Evolutionary conservation across 2,888 invertebrate species (phyloP).

Genomic region (Perdita meconis): DNA sequence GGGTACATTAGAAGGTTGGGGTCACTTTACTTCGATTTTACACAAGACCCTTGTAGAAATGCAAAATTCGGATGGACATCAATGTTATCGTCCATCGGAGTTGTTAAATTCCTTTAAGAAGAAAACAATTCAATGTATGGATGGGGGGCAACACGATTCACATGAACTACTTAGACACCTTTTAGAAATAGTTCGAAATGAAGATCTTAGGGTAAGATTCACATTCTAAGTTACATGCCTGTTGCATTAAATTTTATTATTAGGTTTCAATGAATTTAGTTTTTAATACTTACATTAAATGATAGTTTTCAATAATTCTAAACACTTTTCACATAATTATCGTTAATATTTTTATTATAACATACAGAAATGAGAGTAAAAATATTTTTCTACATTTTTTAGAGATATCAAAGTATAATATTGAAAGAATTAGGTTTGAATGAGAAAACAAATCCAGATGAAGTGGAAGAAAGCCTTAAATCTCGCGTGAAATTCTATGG

Average conservation of each 20-base stretch:
- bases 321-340: background rate
- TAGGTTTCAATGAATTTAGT: no score
- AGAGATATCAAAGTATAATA: slow-evolving; percentile 93
- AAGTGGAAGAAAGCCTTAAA: slow-evolving; percentile 88
- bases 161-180: slow-evolving; percentile 97
- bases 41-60: slow-evolving; percentile 89
- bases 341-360: background rate
- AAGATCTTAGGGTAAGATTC: slow-evolving; percentile 85
- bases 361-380: background rate
- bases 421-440: slow-evolving; percentile 90
- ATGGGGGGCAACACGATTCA: slow-evolving; percentile 98
- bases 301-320: no score
- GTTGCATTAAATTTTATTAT: no score
- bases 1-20: slow-evolving; percentile 89
- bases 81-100: slow-evolving; percentile 88
- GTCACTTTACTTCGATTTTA: slow-evolving; percentile 88
- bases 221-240: no score
- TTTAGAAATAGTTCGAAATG: slow-evolving; percentile 93
- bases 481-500: slow-evolving; percentile 93
- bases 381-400: slow-evolving; percentile 77
- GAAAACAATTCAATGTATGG: slow-evolving; percentile 93
- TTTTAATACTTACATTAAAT: no score
- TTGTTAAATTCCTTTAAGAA: slow-evolving; percentile 88
- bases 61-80: slow-evolving; percentile 86
- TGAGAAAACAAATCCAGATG: slow-evolving; percentile 90